A percentile compares a stretch with the other conserved stretches of the same genome.
phyloP scores from a whole-genome alignment of 2,797 vertebrate genomes.

The Spheniscus humboldti region DNA sequence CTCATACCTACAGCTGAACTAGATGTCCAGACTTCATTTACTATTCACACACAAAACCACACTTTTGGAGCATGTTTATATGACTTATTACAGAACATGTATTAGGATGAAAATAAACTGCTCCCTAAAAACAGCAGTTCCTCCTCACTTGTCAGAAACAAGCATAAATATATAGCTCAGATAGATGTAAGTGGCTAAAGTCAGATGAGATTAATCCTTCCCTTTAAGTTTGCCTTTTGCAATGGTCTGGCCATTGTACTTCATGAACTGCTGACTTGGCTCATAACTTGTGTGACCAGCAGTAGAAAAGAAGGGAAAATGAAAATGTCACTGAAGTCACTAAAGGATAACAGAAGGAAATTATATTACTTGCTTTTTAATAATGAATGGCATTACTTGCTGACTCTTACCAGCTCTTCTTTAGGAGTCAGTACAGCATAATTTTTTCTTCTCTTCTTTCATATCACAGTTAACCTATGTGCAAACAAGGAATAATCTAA shows the following conservation, averaged over 20 bases:
- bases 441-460: constrained; percentile 22
- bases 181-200: neutral
- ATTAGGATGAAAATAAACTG: neutral
- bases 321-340: neutral
- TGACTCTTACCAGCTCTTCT: neutral
- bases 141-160: neutral
- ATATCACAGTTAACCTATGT: constrained; percentile 45
- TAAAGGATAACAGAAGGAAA: neutral
- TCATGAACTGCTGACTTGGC: neutral
- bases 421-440: neutral
- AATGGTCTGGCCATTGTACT: neutral
- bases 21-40: neutral
- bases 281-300: neutral
- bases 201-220: neutral
- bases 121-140: neutral
- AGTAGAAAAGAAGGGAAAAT: neutral
- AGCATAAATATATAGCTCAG: neutral
- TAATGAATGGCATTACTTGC: neutral
- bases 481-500: constrained; percentile 51
- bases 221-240: neutral
- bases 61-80: neutral
- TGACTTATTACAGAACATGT: neutral
- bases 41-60: neutral
- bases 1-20: neutral
- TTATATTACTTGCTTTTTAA: neutral